phyloP scores from a whole-genome alignment of 2,113 vertebrate genomes.

The Scophthalmus maximus region DNA sequence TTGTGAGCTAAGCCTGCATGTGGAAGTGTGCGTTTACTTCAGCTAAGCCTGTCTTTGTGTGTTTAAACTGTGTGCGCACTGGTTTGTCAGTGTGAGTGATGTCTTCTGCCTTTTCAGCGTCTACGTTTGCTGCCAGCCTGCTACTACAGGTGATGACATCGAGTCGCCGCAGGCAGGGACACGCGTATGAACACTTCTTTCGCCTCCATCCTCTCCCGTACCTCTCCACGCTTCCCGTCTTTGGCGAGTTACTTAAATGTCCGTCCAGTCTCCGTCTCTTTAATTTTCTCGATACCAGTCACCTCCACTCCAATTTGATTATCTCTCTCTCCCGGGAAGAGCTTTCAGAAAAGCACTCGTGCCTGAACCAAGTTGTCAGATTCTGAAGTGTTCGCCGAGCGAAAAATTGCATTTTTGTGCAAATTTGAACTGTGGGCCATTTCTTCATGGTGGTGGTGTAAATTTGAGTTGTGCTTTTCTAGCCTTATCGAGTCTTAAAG shows the following conservation, averaged over 20 bases:
- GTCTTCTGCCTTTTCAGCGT: conserved; percentile 29
- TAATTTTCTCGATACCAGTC: neutral
- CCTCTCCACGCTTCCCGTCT: neutral
- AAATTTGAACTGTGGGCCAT: no score
- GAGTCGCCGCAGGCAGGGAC: neutral
- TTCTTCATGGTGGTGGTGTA: no score
- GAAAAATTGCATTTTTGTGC: no score
- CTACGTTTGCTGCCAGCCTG: conserved; percentile 7
- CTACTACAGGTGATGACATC: conserved; percentile 53
- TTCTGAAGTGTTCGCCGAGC: neutral
- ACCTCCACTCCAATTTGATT: neutral
- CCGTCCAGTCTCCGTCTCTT: neutral
- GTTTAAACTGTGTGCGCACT: conserved; percentile 6
- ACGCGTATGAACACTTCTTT: conserved; percentile 25
- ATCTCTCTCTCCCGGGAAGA: neutral
- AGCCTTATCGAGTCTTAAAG: no score
- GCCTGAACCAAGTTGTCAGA: no score
- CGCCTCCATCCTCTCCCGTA: conserved; percentile 4
- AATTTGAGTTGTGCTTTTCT: no score
- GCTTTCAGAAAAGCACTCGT: neutral
- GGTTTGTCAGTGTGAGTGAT: conserved; percentile 42
- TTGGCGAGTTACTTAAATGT: neutral
- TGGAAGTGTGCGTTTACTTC: neutral
- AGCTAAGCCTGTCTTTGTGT: conserved; percentile 16
- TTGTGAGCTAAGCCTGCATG: conserved; percentile 22